Percentiles rank a stretch among this genome's conserved stretches.
phyloP scores from a whole-genome alignment of 2,797 vertebrate species.

The Myripristis jacobus region DNA sequence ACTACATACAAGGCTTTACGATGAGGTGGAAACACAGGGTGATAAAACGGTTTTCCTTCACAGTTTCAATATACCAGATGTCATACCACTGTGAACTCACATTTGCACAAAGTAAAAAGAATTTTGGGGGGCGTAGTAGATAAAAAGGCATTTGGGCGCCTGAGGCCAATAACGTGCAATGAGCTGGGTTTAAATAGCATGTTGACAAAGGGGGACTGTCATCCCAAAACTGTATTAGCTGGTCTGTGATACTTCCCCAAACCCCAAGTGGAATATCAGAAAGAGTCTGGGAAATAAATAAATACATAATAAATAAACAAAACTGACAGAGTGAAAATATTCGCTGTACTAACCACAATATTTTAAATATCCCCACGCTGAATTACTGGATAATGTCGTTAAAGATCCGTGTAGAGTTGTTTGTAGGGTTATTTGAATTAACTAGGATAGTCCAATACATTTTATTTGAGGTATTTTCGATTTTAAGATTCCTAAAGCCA shows the following conservation, averaged over 20 bases:
- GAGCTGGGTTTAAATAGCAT: conserved; percentile 73
- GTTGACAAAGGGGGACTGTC: conserved; percentile 71
- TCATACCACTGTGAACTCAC: too few relatives aligned
- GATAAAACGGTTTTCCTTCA: too few relatives aligned
- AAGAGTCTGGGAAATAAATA: too few relatives aligned
- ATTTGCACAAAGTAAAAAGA: conserved; percentile 49
- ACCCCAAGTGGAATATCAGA: conserved; percentile 61
- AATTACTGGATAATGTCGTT: too few relatives aligned
- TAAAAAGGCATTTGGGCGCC: conserved; percentile 51
- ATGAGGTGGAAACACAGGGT: too few relatives aligned
- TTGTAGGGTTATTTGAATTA: not conserved
- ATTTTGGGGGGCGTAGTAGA: conserved; percentile 31
- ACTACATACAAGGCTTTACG: too few relatives aligned
- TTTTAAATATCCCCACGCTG: too few relatives aligned
- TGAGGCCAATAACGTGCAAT: conserved; percentile 61
- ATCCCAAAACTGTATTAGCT: conserved; percentile 70
- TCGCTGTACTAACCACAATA: not conserved
- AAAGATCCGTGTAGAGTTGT: not conserved
- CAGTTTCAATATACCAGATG: too few relatives aligned
- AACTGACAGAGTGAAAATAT: conserved; percentile 45
- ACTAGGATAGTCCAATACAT: not conserved
- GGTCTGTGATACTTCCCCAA: conserved; percentile 59
- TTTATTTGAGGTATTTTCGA: not conserved
- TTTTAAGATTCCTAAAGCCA: not conserved
- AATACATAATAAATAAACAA: too few relatives aligned